Percentiles rank a stretch among this genome's conserved stretches.
These are phyloP conservation scores for Machaerirhynchus nigripectus DNA, from an alignment of 2,113 vertebrate genomes.

Conservation along the genomic window DNA sequence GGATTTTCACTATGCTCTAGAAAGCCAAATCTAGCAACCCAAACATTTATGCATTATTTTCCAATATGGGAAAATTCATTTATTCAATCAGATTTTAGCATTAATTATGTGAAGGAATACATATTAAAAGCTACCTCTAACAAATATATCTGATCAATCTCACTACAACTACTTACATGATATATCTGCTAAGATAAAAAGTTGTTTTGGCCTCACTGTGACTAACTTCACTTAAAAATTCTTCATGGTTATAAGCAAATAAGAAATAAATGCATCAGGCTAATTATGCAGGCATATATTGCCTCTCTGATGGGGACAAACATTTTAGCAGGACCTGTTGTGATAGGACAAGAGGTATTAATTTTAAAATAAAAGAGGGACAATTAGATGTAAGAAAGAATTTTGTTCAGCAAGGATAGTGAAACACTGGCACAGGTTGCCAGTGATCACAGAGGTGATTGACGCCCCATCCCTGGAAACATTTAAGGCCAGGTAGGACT, in stretches of 20 bases:
- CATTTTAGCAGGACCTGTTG: neutral
- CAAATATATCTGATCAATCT: neutral
- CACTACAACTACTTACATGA: neutral
- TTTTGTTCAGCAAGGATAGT: neutral
- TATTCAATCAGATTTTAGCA: neutral
- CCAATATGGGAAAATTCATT: neutral
- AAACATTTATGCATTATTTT: neutral
- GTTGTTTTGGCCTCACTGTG: neutral
- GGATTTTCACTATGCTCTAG: neutral
- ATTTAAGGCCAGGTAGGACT: neutral
- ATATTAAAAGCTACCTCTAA: neutral
- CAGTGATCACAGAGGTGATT: neutral
- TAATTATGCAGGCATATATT: neutral
- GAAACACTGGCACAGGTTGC: neutral
- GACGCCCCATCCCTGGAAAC: neutral
- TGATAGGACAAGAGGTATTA: neutral
- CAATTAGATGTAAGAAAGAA: neutral
- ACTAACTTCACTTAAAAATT: neutral
- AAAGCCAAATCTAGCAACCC: neutral
- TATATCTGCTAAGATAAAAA: neutral
- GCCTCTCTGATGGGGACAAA: neutral
- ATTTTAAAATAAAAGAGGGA: neutral
- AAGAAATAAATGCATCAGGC: neutral
- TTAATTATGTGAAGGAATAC: neutral
- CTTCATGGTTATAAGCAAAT: neutral